Base-by-base conservation (phyloP, 2,113 vertebrate species). In the Hydrochoerus hydrochaeris region DNA sequence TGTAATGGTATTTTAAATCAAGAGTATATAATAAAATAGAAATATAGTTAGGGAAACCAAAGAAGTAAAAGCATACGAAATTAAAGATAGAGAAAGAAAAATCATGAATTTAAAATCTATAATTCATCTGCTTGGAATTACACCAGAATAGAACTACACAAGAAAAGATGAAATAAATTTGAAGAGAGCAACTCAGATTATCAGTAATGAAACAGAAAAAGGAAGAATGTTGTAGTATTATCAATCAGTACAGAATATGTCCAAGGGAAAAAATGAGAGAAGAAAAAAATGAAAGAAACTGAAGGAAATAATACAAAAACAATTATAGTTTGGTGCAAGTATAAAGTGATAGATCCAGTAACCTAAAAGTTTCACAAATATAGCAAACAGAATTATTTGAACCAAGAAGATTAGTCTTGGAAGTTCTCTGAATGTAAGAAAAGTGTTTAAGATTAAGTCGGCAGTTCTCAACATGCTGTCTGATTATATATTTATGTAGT, bases 81-180 rank as follows among this genome's bases (percentile, higher is more conserved):
- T 85, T 87, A 71, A 87, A 71, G 67, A 83, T 93, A 54, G 16
- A 93, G 35, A 88, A 93, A 82, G 57, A 28, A 92, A 92, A 91
- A 35, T 71, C 52, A 78, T 14, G 57, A 7, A 16, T 54, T 44
- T 38, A 84, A 87, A 89, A 88, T 63, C 85, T 20, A 87, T 95
- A 80, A 63, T 90, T 46, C 22, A 30, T 69, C 20, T 80, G 7
- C 24, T 7, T 77, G 26, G 11, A 49, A 88, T 89, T 63, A 85
- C 1, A 85, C 5, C 62, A 91, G 30, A 75, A 58, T 26, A 88
- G 26, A 85, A 32, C 3, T 88, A n/a, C 19, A 67, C 7, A 75
- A 75, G 3, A 73, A 75, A 90, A 90, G 3, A 65, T 73, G 49
- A 97, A 80, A 16, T 14, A 26, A 90, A n/a, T 86, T 35, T 78